Percentiles rank a stretch among this genome's conserved stretches.
phyloP scores from a whole-genome alignment of 2,888 invertebrate genomes.

The Perithous albicinctus region DNA sequence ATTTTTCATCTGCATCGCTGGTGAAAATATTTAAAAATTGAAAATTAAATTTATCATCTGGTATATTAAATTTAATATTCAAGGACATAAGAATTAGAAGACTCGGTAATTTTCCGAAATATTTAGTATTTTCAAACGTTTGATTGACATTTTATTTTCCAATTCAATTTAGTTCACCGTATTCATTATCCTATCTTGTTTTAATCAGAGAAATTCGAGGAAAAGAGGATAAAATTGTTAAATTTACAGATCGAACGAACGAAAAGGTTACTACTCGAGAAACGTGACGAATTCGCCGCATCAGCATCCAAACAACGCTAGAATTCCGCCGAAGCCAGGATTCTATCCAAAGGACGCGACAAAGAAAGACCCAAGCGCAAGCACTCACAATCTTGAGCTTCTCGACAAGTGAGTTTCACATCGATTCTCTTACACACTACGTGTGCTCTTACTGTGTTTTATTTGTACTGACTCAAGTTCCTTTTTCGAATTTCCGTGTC shows the following conservation, averaged over 20 bases:
- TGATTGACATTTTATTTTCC: background rate
- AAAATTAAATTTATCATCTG: too few relatives aligned
- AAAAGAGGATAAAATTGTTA: background rate
- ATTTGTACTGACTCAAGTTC: background rate
- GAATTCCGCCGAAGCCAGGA: conserved; percentile 73
- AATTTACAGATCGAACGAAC: conserved; percentile 39
- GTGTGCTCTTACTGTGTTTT: background rate
- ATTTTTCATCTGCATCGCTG: too few relatives aligned
- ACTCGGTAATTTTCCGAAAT: too few relatives aligned
- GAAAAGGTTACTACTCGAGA: conserved; percentile 27
- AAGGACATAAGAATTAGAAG: too few relatives aligned
- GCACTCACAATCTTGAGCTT: conserved; percentile 75
- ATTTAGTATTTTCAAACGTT: too few relatives aligned
- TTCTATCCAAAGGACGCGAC: conserved; percentile 77
- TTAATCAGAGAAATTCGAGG: background rate
- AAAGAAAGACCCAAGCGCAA: conserved; percentile 74
- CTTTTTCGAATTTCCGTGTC: background rate
- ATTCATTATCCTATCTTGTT: background rate
- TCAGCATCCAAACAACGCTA: conserved; percentile 72
- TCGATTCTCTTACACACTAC: background rate
- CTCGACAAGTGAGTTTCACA: conserved; percentile 73
- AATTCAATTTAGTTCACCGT: background rate
- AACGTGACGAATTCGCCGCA: conserved; percentile 72
- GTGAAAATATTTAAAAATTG: too few relatives aligned
- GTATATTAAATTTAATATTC: too few relatives aligned